phyloP scores from a whole-genome alignment of 1,140 invertebrate genomes.

The Zaprionus inermis region DNA sequence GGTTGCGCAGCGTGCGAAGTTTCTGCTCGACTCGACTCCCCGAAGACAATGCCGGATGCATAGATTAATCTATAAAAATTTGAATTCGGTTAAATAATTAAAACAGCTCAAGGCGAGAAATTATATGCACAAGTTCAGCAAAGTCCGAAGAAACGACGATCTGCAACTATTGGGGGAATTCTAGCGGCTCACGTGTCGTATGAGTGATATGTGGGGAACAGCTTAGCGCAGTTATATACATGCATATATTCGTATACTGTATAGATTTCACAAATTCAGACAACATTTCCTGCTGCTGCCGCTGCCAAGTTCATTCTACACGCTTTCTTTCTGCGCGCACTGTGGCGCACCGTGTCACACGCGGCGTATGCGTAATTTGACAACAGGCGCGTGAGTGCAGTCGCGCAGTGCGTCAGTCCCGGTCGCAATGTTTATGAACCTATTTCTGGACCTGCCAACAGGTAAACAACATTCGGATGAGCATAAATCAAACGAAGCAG shows the following conservation, averaged over 20 bases:
- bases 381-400: constrained; percentile 58
- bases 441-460: constrained; percentile 55
- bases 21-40: neutral
- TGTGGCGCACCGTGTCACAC: constrained; percentile 14
- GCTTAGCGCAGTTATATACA: too few relatives aligned
- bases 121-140: neutral
- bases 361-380: constrained; percentile 61
- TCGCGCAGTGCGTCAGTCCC: constrained; percentile 55
- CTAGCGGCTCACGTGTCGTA: constrained; percentile 10
- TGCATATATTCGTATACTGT: neutral
- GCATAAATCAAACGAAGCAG: neutral
- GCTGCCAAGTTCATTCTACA: neutral
- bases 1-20: constrained; percentile 50
- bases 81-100: constrained; percentile 10
- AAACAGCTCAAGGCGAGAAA: neutral
- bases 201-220: neutral
- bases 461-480: constrained; percentile 20
- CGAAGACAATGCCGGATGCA: constrained; percentile 29
- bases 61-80: constrained; percentile 3
- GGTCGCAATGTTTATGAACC: constrained; percentile 61
- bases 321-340: neutral
- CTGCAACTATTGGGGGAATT: neutral
- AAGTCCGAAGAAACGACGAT: neutral
- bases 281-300: neutral
- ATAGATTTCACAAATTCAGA: constrained; percentile 4